Conservation (phyloP, 2,797 vertebrate genomes). For the Schizopygopsis malacanthus region DNA sequence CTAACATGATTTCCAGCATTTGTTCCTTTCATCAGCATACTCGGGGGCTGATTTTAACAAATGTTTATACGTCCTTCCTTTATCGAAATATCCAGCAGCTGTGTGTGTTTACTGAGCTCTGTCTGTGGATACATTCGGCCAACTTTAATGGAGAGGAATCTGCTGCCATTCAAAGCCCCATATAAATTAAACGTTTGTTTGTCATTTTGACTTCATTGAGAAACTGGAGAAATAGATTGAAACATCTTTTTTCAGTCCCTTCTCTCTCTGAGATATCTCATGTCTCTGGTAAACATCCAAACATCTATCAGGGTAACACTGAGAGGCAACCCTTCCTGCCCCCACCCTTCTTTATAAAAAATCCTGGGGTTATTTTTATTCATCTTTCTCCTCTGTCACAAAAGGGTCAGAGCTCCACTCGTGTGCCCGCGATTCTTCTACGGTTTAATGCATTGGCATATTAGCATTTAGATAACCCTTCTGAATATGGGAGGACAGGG, state of each 20-base stretch:
- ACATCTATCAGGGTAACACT: conserved; percentile 52
- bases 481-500: conserved; percentile 69
- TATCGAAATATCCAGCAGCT: conserved; percentile 29
- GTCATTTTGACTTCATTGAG: conserved; percentile 47
- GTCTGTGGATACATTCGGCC: conserved; percentile 29
- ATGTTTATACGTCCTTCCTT: conserved; percentile 38
- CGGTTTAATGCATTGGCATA: conserved; percentile 75
- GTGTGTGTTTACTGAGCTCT: conserved; percentile 34
- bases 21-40: conserved; percentile 7
- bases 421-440: conserved; percentile 68
- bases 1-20: conserved; percentile 24
- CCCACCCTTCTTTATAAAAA: conserved; percentile 67
- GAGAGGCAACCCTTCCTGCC: conserved; percentile 66
- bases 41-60: not conserved
- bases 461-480: conserved; percentile 86
- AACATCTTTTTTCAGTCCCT: not conserved
- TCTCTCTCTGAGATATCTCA: not conserved
- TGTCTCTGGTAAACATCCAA: conserved; percentile 22
- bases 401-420: conserved; percentile 62
- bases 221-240: conserved; percentile 61
- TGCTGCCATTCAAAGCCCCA: conserved; percentile 27
- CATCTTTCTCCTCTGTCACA: conserved; percentile 59
- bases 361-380: conserved; percentile 63
- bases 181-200: conserved; percentile 46
- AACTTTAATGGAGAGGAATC: conserved; percentile 47